Base-by-base conservation (phyloP, 30 jellyfish, hydroid and myxozoan genomes). In the Aurelia aurita region DNA sequence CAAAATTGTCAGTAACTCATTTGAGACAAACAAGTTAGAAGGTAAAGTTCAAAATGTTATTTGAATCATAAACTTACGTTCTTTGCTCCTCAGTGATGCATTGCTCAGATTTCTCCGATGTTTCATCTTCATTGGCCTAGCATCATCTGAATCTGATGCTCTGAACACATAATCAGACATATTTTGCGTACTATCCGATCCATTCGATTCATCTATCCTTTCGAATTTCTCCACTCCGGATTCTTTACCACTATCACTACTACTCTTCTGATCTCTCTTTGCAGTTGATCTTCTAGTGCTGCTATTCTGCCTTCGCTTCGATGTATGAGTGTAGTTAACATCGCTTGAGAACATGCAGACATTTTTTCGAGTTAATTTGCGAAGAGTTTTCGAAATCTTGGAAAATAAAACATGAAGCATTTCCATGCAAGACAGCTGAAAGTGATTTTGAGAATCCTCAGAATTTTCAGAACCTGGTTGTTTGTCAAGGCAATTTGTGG, bases 111-210 rank as follows among this genome's bases (percentile, higher is more conserved):
- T 64, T 44, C 87, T 69, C n/a, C 57, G 68, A 80, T 64, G 88
- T 20, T 22, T 55, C 35, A 59, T 23, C 67, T 77, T 76, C 71
- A 57, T 65, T 5, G 86, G 96, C 47, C 66, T 65, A 16, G 69
- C 82, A 16, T 77, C 88, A 28, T 77, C 88, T 11, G 89, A 76
- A 68, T 54, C 88, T 14, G 90, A 87, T 14, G 76, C 83, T 16
- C 75, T 77, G 21, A 76, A 49, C n/a, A 74, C 84, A 43, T 87
- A 87, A 39, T 87, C 96, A 3, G 96, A 87, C 96, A 87, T 87
- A 45, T 87, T 88, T 26, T 39, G 78, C 14, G 96, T 58, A 26
- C 96, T 87, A 18, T 58, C 79, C 13, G 87, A 64, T 19, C 78
- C 65, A 55, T 32, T 66, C 5, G 96, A 87, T 6, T 43, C 90